Evolutionary conservation across 2,797 vertebrate species (phyloP).

Genomic region (Sebastes wilsoni): DNA sequence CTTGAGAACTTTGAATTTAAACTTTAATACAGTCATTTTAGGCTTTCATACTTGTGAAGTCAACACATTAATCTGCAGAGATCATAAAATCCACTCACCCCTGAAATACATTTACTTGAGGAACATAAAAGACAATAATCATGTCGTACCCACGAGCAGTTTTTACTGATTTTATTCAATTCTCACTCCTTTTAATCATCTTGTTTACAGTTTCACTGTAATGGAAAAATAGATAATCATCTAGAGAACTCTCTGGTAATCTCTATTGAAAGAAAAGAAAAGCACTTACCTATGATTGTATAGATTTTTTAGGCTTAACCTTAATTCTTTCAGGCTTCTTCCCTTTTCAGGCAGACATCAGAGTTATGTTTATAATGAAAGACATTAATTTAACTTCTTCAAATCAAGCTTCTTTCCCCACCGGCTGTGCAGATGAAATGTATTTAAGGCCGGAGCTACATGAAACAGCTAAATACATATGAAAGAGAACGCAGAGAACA

Average conservation of each 20-base stretch:
- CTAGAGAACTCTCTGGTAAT: constrained; percentile 36
- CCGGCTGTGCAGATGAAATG: background rate
- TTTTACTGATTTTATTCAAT: constrained; percentile 24
- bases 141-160: constrained; percentile 3
- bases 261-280: constrained; percentile 30
- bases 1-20: constrained; percentile 14
- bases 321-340: constrained; percentile 40
- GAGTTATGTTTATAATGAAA: constrained; percentile 42
- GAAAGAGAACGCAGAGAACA: background rate
- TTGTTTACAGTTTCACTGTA: constrained; percentile 40
- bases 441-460: background rate
- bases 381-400: constrained; percentile 33
- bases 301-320: constrained; percentile 47
- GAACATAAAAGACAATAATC: constrained; percentile 6
- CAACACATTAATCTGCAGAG: constrained; percentile 3
- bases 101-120: background rate
- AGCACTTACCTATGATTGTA: constrained; percentile 37
- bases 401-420: background rate
- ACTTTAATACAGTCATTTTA: constrained; percentile 11
- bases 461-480: background rate
- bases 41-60: constrained; percentile 2
- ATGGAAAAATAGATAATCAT: constrained; percentile 49
- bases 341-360: constrained; percentile 26
- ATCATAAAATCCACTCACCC: constrained; percentile 4
- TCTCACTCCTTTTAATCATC: constrained; percentile 37